phyloP scores from a whole-genome alignment of 1,140 invertebrate genomes.

The Neuroterus valhalla region DNA sequence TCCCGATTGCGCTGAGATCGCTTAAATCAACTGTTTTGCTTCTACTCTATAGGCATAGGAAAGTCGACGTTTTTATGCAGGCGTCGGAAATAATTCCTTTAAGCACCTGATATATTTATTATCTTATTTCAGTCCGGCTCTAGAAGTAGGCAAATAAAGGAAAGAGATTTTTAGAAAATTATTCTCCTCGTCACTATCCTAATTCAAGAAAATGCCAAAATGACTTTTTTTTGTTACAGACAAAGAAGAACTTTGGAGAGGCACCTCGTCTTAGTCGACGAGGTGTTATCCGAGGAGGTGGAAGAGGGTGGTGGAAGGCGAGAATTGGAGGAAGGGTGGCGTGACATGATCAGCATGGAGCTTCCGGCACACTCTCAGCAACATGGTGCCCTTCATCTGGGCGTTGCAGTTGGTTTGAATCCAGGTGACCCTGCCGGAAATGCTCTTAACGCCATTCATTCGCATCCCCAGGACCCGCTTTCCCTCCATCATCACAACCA shows the following conservation, averaged over 20 bases:
- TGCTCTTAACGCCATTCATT: conserved; percentile 66
- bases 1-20: no score
- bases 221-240: conserved; percentile 47
- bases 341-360: conserved; percentile 74
- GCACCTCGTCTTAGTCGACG: conserved; percentile 60
- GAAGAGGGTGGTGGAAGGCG: conserved; percentile 59
- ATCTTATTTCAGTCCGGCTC: conserved; percentile 29
- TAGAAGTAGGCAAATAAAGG: no score
- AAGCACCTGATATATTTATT: conserved; percentile 31
- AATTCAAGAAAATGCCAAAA: conserved; percentile 3
- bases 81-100: no score
- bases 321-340: conserved; percentile 60
- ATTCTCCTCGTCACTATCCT: no score
- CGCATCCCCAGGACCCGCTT: conserved; percentile 67
- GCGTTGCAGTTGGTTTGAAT: conserved; percentile 65
- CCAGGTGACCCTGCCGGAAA: conserved; percentile 66
- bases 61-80: no score
- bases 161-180: no score
- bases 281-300: conserved; percentile 61
- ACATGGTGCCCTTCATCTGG: conserved; percentile 69
- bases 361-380: conserved; percentile 69
- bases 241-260: conserved; percentile 47
- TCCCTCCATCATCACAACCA: conserved; percentile 69
- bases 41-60: no score
- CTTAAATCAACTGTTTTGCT: no score